These are phyloP conservation scores for Epizoanthus illoricatus DNA, from an alignment of 92 coral and sea anemone genomes.

Conservation along the genomic window DNA sequence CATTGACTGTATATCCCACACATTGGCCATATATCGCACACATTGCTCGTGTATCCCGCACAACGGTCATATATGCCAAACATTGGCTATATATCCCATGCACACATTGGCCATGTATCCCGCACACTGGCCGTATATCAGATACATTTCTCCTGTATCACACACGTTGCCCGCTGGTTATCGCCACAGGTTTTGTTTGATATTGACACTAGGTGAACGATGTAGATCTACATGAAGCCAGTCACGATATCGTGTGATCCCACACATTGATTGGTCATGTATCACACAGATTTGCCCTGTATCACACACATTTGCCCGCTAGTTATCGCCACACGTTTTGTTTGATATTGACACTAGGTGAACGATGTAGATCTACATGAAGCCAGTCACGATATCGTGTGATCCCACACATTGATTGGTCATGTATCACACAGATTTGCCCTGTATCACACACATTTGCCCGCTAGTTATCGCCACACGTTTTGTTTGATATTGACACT, in stretches of 20 bases:
- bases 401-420: background rate
- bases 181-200: background rate
- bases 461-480: background rate
- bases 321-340: background rate
- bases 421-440: background rate
- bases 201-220: slow-evolving; percentile 71
- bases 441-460: background rate
- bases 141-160: too few species aligned
- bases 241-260: slow-evolving; percentile 91
- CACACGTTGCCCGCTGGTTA: background rate
- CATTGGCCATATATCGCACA: too few species aligned
- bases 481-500: background rate
- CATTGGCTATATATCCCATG: too few species aligned
- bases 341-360: slow-evolving; percentile 58
- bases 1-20: background rate
- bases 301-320: background rate
- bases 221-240: slow-evolving; percentile 82
- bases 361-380: slow-evolving; percentile 78
- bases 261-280: too few species aligned
- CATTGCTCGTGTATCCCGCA: too few species aligned
- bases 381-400: slow-evolving; percentile 96
- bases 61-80: too few species aligned
- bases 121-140: background rate
- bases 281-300: background rate
- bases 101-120: background rate